Percentiles rank a stretch among this genome's conserved stretches.
Conservation (phyloP, 64 coral and sea anemone genomes). For the Montipora foliosa region DNA sequence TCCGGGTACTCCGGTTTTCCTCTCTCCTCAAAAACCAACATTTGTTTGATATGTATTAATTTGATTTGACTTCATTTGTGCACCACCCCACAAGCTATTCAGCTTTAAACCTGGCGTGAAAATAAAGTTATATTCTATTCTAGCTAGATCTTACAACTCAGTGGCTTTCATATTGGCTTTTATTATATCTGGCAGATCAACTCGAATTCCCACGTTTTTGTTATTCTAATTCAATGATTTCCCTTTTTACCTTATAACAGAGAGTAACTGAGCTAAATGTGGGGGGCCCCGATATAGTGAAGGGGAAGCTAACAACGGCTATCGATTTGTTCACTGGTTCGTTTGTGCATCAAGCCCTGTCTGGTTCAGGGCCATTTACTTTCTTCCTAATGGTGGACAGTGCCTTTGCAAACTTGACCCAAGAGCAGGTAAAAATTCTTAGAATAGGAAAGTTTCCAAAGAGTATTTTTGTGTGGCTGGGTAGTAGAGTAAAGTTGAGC, state of each 20-base stretch:
- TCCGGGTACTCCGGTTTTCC: no score
- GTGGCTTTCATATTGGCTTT: no score
- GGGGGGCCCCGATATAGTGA: conserved; percentile 42
- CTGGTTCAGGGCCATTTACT: conserved; percentile 86
- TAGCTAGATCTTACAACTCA: no score
- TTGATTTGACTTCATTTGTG: no score
- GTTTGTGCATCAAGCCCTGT: conserved; percentile 63
- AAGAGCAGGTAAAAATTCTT: conserved; percentile 30
- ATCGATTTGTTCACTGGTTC: conserved; percentile 41
- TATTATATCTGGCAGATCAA: neutral
- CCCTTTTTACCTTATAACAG: conserved; percentile 35
- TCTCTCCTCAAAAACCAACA: no score
- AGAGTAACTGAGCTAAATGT: conserved; percentile 71
- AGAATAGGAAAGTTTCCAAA: no score
- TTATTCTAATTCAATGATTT: neutral
- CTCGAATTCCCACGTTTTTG: neutral
- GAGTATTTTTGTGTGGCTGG: no score
- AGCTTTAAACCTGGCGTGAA: no score
- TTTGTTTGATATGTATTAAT: no score
- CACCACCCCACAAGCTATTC: no score
- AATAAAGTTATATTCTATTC: no score
- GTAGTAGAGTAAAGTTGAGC: no score
- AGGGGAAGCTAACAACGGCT: conserved; percentile 16
- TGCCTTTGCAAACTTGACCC: conserved; percentile 41
- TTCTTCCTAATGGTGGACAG: conserved; percentile 56